Base-by-base conservation (phyloP, 2,113 vertebrate species). In the Vicugna pacos region DNA sequence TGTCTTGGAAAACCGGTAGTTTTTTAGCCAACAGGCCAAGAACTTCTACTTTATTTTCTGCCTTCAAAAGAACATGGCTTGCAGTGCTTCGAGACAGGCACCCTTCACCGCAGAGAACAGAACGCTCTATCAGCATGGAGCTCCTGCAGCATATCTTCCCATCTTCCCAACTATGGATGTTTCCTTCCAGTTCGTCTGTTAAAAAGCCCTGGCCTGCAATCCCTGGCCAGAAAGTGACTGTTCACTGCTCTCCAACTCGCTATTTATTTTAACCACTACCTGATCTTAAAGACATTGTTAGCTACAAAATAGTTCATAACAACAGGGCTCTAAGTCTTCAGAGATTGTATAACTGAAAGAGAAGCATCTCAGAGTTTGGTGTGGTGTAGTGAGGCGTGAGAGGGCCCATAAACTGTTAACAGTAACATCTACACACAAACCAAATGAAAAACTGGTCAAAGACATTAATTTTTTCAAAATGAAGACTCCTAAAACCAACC, bases 181-280 rank as follows among this genome's bases (percentile, higher is more conserved):
- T 93, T 93, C 72, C 58, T 95, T 76, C 13, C n/a, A 91, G 48
- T 77, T 94, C 26, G 64, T 85, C 81, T 94, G 60, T 82, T 93
- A 42, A 91, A 94, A 94, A 89, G 65, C 28, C 8, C 38, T 85
- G 38, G 52, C 5, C 60, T 89, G n/a, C 24, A 86, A 79, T 65
- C 95, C 75, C 65, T 96, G 86, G 93, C 88, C 62, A 92, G 20
- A 92, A 75, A 92, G 72, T 11, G 16, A 70, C 62, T 79, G 22
- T 70, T 91, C 32, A 73, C 58, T 30, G 50, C 67, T 79, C 96
- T 95, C 62, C 80, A 98, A 95, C 94, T 97, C 62, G 0, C 82
- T 97, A 92, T 97, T 98, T 98, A 96, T 94, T 98, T 98, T 98
- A 98, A 98, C 93, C 5, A 79, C 60, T 97, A 97, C 96, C 93